Evolutionary conservation across 2,888 invertebrate genomes (phyloP).

Genomic region (Agrotis ipsilon): DNA sequence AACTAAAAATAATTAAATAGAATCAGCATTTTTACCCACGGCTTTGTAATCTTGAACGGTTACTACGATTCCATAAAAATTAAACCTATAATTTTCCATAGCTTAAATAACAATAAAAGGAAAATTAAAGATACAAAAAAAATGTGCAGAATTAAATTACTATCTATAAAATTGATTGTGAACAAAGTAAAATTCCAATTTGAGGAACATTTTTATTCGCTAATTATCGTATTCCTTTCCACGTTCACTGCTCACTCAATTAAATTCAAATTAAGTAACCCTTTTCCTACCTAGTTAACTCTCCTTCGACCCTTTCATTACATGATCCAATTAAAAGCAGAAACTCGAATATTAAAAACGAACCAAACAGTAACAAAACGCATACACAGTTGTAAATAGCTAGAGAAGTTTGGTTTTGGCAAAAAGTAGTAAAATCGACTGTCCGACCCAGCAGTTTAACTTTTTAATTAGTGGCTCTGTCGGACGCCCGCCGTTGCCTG

Average conservation of each 20-base stretch:
- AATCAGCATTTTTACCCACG: too few relatives aligned
- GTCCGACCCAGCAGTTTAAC: constrained; percentile 82
- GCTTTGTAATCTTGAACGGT: too few relatives aligned
- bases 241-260: constrained; percentile 24
- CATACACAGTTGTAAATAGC: constrained; percentile 60
- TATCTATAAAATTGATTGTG: not conserved
- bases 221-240: constrained; percentile 23
- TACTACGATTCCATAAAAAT: too few relatives aligned
- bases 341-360: constrained; percentile 38
- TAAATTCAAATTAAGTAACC: constrained; percentile 30
- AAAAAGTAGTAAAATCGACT: constrained; percentile 79
- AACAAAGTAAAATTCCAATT: constrained; percentile 8
- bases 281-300: constrained; percentile 22
- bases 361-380: constrained; percentile 48
- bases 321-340: constrained; percentile 14
- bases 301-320: constrained; percentile 29
- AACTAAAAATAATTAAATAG: too few relatives aligned
- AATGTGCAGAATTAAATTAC: not conserved
- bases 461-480: constrained; percentile 84
- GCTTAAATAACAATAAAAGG: too few relatives aligned
- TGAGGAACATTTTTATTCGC: constrained; percentile 18
- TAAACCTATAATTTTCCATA: not conserved
- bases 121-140: not conserved
- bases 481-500: constrained; percentile 38
- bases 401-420: constrained; percentile 58